These are phyloP conservation scores for Diarsia brunnea DNA, from an alignment of 2,888 invertebrate species.

Conservation along the genomic window DNA sequence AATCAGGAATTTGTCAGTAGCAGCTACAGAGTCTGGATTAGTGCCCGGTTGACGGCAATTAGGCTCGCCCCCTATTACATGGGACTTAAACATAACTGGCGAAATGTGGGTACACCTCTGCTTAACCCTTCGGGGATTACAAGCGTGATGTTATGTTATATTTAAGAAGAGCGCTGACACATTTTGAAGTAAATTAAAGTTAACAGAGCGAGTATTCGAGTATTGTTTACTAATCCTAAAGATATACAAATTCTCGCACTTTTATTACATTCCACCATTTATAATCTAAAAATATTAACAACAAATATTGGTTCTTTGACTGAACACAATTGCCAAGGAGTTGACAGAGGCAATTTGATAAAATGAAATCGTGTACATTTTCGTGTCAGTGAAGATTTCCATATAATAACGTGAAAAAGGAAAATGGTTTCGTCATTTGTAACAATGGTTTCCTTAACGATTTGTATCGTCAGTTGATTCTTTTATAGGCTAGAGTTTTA, in stretches of 20 bases:
- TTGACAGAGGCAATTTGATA: conserved; percentile 51
- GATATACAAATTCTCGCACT: neutral
- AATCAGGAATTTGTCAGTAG: too few relatives aligned
- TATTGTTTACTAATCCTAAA: too few relatives aligned
- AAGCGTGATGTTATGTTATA: too few relatives aligned
- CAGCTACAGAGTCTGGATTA: too few relatives aligned
- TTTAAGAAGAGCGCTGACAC: neutral
- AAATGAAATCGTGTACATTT: conserved; percentile 51
- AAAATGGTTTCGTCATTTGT: conserved; percentile 41
- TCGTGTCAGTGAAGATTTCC: conserved; percentile 42
- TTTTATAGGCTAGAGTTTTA: conserved; percentile 6
- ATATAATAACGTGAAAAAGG: conserved; percentile 44
- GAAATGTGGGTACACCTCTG: too few relatives aligned
- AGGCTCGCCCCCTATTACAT: too few relatives aligned
- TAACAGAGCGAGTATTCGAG: neutral
- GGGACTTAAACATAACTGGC: too few relatives aligned
- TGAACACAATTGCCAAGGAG: conserved; percentile 40
- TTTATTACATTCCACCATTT: conserved; percentile 9
- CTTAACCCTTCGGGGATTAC: too few relatives aligned
- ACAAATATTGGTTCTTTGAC: conserved; percentile 26
- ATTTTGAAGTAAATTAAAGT: neutral
- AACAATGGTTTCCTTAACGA: conserved; percentile 37
- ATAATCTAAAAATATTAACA: conserved; percentile 23
- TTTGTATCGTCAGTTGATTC: conserved; percentile 17
- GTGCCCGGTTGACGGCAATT: too few relatives aligned